Base-by-base conservation (phyloP, 2,888 invertebrate genomes). In the Cosmia pyralina region DNA sequence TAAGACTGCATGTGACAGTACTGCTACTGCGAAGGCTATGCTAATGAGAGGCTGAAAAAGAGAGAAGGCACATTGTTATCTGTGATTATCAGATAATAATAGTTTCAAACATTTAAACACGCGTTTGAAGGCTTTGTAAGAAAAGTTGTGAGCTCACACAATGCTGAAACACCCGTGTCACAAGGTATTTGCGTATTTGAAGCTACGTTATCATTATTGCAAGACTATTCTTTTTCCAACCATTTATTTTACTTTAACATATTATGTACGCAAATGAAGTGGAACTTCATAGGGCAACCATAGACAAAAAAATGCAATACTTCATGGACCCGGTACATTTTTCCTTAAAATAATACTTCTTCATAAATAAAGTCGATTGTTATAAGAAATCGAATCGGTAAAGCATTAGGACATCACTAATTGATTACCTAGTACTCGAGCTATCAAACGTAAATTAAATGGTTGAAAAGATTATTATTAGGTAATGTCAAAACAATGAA, bases 11-110 rank as follows among this genome's bases (percentile, higher is more conserved):
- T 90, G 86, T 0, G 90, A 79, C 34, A 85, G 48, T 0, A 86
- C 71, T 7, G 88, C 82, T 34, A 89, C 58, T 10, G 87, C 59
- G 19, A 87, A 86, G 1, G 88, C 73, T 48, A 81, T 68, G 0
- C 78, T 74, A 4, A 92, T 71, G 5, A 92, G 76, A 0, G 88
- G 84, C 92, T 93, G 87, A 0, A 87, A 88, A 15, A 58, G 19
- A 48, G 34, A 50, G 34, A 19, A 44, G 1, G 4, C 10, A n/a
- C 11, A 15, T 19, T 28, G 28, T 4, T 46, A 46, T 19, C 28
- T 28, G 19, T 19, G 7, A 19, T 8, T 19, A 13, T 4, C 19
- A 28, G 46, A 41, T 41, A 38, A 46, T 46, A n/a, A 28, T 8
- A 46, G 2, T 13, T 52, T 50, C 4, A 19, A n/a, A 50, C 1